Evolutionary conservation across 2,888 invertebrate species (phyloP), one percentile per base, ranked within the genome.

Genomic region (Metalampra italica): DNA sequence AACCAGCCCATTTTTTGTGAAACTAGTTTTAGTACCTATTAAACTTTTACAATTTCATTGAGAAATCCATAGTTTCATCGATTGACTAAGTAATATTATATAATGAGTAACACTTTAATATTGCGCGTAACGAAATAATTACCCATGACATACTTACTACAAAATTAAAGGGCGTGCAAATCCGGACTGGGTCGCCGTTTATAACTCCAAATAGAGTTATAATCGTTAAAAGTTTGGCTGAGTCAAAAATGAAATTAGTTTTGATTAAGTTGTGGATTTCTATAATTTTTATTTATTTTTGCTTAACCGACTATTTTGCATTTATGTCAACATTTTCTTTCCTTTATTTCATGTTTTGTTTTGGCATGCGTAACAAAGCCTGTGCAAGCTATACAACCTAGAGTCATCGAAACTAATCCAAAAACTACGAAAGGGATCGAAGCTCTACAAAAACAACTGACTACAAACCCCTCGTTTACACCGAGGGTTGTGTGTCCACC

Each of bases 331-430:
- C 52, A 65, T 67, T 70, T 72, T 71, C 68, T 71, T 75, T 79
- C 68, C 56, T 75, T 75, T 77, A 66, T 75, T 81, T 88, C 87
- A 82, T 82, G 78, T 80, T 79, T 71, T 68, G 62, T 73, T 85
- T 88, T 87, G 72, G 72, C 72, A 72, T 79, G 73, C 64, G 47
- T 75, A 69, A 68, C 59, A 64, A 91, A 92, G 93, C 93, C 88
- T 66, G 90, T 90, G 53, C 90, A 90, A 82, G 88, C 87, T 39
- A 90, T 90, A 55, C 90, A 90, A 58, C 90, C 90, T 46, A 75
- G 89, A 81, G 90, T 92, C 61, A 80, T 91, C 59, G 81, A 86
- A 47, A 80, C 80, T 45, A 83, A 76, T 56, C 66, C 68, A 53
- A 89, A 82, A 61, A 63, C 71, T 3, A 58, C 69, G 0, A 87